Evolutionary conservation across 2,797 vertebrate genomes (phyloP).

Genomic region (Graptemys geographica): DNA sequence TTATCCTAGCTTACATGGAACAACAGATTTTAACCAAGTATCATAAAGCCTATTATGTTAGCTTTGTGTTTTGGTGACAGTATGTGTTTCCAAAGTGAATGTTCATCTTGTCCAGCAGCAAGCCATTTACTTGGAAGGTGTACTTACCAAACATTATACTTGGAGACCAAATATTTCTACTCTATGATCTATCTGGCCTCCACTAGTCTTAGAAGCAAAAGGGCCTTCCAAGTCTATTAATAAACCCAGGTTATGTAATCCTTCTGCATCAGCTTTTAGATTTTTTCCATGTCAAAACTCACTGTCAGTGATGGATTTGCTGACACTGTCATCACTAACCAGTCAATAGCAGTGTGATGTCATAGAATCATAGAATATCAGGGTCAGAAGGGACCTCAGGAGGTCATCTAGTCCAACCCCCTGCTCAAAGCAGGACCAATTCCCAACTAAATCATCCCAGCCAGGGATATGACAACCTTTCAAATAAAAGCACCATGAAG

Average conservation of each 20-base stretch:
- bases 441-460: too few species aligned
- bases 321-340: rapidly evolving
- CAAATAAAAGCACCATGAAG: not conserved
- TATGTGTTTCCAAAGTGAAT: not conserved
- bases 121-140: not conserved
- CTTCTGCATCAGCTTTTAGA: not conserved
- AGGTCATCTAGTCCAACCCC: too few species aligned
- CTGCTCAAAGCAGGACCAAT: too few species aligned
- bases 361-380: too few species aligned
- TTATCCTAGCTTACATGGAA: not conserved
- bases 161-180: not conserved
- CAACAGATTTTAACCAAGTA: not conserved
- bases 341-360: rapidly evolving
- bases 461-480: not conserved
- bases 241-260: not conserved
- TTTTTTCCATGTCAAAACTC: rapidly evolving
- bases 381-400: too few species aligned
- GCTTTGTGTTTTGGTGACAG: not conserved
- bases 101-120: not conserved
- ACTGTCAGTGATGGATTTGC: rapidly evolving
- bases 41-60: not conserved
- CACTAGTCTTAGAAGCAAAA: not conserved
- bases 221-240: not conserved
- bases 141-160: not conserved
- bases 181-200: not conserved